Evolutionary conservation across 2,888 invertebrate species (phyloP).

Genomic region (Hyposoter didymator): DNA sequence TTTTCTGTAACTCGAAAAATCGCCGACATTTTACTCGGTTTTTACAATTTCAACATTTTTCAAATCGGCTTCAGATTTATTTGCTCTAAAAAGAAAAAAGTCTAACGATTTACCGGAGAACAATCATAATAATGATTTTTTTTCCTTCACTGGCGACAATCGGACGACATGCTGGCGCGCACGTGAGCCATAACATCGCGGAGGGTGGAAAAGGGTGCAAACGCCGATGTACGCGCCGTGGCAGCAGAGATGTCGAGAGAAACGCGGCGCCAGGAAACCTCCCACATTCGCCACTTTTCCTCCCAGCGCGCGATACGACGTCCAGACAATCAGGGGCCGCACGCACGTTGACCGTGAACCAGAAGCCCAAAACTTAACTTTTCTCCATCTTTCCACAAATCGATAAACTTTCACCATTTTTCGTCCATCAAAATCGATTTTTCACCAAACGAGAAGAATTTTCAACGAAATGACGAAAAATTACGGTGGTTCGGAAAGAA

Average conservation of each 20-base stretch:
- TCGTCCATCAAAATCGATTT: background rate
- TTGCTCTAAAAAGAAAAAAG: background rate
- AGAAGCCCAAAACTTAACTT: conserved; percentile 55
- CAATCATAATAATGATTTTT: background rate
- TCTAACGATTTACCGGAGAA: background rate
- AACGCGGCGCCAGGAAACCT: conserved; percentile 44
- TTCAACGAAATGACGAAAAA: background rate
- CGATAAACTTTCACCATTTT: background rate
- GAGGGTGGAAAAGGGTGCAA: conserved; percentile 30
- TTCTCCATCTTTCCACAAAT: background rate
- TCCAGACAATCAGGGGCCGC: conserved; percentile 80
- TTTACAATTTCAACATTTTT: background rate
- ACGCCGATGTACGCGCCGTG: conserved; percentile 19
- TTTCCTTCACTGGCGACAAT: background rate
- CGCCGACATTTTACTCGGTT: background rate
- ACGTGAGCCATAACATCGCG: conserved; percentile 36
- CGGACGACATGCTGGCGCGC: conserved; percentile 53
- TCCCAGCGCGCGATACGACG: conserved; percentile 75
- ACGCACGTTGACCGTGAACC: conserved; percentile 81
- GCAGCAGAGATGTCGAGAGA: conserved; percentile 31
- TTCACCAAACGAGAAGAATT: background rate
- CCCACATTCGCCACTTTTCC: conserved; percentile 24
- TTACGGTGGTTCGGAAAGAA: background rate
- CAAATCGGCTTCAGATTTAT: background rate
- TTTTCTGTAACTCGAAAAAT: background rate